Conservation (phyloP, 2,113 vertebrate species). For the Acrocephalus kingi region DNA sequence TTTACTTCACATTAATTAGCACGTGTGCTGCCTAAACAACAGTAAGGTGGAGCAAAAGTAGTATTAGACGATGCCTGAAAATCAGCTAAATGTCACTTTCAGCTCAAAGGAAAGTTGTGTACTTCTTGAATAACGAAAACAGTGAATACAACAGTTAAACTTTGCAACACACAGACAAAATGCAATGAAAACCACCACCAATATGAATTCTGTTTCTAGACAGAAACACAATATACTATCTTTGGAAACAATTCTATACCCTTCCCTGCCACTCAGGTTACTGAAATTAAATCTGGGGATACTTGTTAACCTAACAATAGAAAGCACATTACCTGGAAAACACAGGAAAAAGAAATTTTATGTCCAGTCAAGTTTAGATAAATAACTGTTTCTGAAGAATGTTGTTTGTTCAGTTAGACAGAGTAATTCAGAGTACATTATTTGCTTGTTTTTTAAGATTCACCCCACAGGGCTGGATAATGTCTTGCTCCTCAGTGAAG, state of each 20-base stretch:
- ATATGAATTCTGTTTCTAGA: slow-evolving; percentile 12
- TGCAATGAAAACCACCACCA: neutral
- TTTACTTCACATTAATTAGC: neutral
- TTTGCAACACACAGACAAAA: neutral
- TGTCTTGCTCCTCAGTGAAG: neutral
- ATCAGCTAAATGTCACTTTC: neutral
- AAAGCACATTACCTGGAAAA: neutral
- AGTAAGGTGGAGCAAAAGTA: neutral
- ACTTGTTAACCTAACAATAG: slow-evolving; percentile 11
- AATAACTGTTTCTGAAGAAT: neutral
- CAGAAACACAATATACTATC: slow-evolving; percentile 12
- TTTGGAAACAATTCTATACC: slow-evolving; percentile 36
- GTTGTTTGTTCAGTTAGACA: neutral
- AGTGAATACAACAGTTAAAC: neutral
- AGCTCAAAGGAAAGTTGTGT: neutral
- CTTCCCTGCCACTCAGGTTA: neutral
- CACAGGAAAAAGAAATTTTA: neutral
- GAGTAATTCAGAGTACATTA: neutral
- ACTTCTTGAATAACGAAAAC: neutral
- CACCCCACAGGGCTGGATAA: neutral
- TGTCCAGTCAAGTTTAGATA: neutral
- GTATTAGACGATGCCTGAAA: neutral
- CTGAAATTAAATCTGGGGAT: slow-evolving; percentile 44
- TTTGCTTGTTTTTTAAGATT: neutral
- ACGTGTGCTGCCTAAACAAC: neutral